Evolutionary conservation across 2,888 invertebrate species (phyloP), one percentile per base, ranked within the genome.

Genomic region (Papilio gigon): DNA sequence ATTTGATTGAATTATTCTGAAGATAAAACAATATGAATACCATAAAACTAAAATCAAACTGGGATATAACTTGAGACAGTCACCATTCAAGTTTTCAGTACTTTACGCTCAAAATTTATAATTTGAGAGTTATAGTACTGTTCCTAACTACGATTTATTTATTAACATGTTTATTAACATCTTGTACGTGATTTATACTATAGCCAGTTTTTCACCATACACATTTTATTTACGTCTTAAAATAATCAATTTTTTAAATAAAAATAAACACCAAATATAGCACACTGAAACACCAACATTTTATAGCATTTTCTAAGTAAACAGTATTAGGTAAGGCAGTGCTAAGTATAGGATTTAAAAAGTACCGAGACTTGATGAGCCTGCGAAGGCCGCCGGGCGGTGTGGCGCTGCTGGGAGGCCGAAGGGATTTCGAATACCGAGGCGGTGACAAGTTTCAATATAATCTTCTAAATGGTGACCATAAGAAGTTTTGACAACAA

Each of bases 291-390:
- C 78, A 78, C 82, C 85, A 84, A 84, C 80, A 78, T 76, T 79
- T 76, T 72, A 71, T 50, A 50, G 20, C n/a, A 56, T 42, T 47
- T 61, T 37, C 64, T 68, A 68, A 68, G 58, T 65, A 69, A 40
- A 69, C 20, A 59, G 80, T 83, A 83, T 78, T 80, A 86, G 87
- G 85, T 84, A 89, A 87, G 88, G 86, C 85, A 82, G 81, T 81
- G 87, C 88, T 89, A 90, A 91, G 81, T 87, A 90, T 85, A 90
- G 90, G 90, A 89, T 89, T 86, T 76, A 91, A 91, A 90, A 85
- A 88, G 89, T 92, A 92, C 91, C 91, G 89, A 90, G 84, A 88
- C 83, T 85, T 89, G 90, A 84, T 89, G 90, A 86, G 90, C 87
- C 85, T 85, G 85, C 68, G 84, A 78, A 79, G 80, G 77, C 79